Percentiles rank a stretch among this genome's conserved stretches.
phyloP scores from a whole-genome alignment of 2,797 vertebrate species.

The Oryzias dopingdopingensis region DNA sequence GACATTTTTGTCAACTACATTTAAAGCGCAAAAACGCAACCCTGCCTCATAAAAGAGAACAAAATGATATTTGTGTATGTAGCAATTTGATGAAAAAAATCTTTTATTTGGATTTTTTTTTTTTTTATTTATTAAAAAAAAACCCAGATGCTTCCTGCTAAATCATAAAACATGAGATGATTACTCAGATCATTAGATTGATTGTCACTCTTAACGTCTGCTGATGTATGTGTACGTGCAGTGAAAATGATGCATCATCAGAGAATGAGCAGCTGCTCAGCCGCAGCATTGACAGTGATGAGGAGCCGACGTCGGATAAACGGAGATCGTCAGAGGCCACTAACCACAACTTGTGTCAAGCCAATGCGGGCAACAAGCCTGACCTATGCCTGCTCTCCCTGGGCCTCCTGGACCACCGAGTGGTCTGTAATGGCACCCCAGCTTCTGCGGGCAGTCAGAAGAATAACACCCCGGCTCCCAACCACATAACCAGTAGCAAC shows the following conservation, averaged over 20 bases:
- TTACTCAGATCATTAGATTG: too few species aligned
- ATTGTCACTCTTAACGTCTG: background rate
- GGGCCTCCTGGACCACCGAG: conserved; percentile 88
- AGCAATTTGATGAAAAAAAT: too few species aligned
- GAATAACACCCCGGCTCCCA: conserved; percentile 45
- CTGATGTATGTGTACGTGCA: conserved; percentile 50
- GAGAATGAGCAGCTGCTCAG: conserved; percentile 96
- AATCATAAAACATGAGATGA: too few species aligned
- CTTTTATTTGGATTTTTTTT: too few species aligned
- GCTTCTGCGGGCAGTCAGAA: conserved; percentile 23
- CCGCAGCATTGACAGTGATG: conserved; percentile 96
- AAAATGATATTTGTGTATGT: too few species aligned
- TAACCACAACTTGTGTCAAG: conserved; percentile 55
- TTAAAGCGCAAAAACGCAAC: too few species aligned
- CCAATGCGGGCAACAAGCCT: conserved; percentile 68
- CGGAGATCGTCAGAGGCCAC: conserved; percentile 77
- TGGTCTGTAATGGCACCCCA: conserved; percentile 68
- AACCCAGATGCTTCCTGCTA: too few species aligned
- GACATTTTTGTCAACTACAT: too few species aligned
- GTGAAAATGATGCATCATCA: conserved; percentile 96
- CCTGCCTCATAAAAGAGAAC: too few species aligned
- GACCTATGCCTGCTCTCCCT: conserved; percentile 92
- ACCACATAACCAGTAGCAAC: conserved; percentile 59
- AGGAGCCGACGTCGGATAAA: conserved; percentile 90
- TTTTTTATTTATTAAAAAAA: too few species aligned